Conservation (phyloP, 1,140 invertebrate species). For the Pogonognathellus flavescens region DNA sequence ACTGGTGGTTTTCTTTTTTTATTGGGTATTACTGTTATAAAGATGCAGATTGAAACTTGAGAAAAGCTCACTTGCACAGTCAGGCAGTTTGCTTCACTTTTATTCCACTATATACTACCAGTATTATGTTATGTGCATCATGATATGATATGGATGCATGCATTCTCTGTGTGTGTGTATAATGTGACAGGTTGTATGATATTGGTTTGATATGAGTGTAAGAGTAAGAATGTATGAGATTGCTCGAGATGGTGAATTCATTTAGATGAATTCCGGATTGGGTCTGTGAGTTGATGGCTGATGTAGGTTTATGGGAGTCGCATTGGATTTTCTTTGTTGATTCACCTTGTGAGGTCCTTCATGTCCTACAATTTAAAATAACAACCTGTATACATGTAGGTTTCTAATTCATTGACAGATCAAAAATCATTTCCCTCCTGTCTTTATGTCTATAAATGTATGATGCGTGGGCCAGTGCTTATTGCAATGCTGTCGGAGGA, state of each 20-base stretch:
- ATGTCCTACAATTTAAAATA: slow-evolving; percentile 49
- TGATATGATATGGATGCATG: too few species aligned
- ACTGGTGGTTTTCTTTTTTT: too few species aligned
- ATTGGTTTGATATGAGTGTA: too few species aligned
- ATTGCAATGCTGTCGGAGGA: too few species aligned
- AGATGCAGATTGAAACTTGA: too few species aligned
- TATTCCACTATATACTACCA: too few species aligned
- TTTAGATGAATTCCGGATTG: slow-evolving; percentile 33
- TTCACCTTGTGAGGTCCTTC: slow-evolving; percentile 47
- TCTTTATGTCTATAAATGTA: slow-evolving; percentile 27
- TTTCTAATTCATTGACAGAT: slow-evolving; percentile 18
- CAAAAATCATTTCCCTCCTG: slow-evolving; percentile 33
- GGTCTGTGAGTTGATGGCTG: slow-evolving; percentile 22
- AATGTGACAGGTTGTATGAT: too few species aligned
- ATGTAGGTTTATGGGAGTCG: slow-evolving; percentile 42
- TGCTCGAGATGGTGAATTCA: background rate
- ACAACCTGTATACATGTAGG: slow-evolving; percentile 25
- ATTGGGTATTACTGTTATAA: too few species aligned
- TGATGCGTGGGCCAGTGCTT: background rate
- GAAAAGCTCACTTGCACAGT: too few species aligned
- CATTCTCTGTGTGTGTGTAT: too few species aligned
- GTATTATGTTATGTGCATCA: too few species aligned
- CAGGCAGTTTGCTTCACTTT: too few species aligned
- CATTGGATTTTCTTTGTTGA: slow-evolving; percentile 36
- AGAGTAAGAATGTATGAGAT: background rate